A percentile compares a stretch with the other conserved stretches of the same genome.
phyloP scores from a whole-genome alignment of 35 echinoderm and acorn worm genomes.

The Chiridota heheva region DNA sequence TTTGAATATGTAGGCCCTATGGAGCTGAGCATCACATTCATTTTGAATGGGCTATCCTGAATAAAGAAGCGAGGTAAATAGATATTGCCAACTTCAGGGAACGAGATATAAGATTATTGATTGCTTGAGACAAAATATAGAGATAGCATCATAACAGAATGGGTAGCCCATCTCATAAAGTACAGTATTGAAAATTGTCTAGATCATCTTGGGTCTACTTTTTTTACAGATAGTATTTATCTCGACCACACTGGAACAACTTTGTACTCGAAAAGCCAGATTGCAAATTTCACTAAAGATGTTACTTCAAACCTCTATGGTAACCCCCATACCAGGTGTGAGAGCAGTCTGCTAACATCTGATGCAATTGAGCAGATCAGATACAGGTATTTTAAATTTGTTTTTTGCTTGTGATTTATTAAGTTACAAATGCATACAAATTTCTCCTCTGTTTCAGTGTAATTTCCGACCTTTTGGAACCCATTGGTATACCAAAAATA shows the following conservation, averaged over 20 bases:
- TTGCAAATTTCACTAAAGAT: conserved; percentile 60
- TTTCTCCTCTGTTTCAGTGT: not conserved
- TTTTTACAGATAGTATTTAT: conserved; percentile 55
- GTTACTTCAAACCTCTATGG: conserved; percentile 81
- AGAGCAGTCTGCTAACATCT: conserved; percentile 68
- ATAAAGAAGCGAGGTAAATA: too few species aligned
- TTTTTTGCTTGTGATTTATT: not conserved
- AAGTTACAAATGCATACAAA: not conserved
- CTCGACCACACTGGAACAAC: conserved; percentile 94
- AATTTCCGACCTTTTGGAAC: not conserved
- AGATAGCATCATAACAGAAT: too few species aligned
- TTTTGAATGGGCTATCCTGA: too few species aligned
- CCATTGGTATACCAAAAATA: not conserved
- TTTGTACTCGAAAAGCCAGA: conserved; percentile 73
- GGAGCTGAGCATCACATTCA: too few species aligned
- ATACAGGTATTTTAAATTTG: conserved; percentile 78
- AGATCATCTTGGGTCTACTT: too few species aligned
- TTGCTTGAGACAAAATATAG: too few species aligned
- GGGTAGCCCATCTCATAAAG: too few species aligned
- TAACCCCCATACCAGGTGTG: conserved; percentile 81
- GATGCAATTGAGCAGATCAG: conserved; percentile 86
- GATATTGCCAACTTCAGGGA: too few species aligned
- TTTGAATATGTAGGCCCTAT: too few species aligned
- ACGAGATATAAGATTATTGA: too few species aligned
- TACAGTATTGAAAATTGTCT: too few species aligned